Conservation (phyloP, 2,797 vertebrate genomes). For the Sebastiscus albofasciatus region DNA sequence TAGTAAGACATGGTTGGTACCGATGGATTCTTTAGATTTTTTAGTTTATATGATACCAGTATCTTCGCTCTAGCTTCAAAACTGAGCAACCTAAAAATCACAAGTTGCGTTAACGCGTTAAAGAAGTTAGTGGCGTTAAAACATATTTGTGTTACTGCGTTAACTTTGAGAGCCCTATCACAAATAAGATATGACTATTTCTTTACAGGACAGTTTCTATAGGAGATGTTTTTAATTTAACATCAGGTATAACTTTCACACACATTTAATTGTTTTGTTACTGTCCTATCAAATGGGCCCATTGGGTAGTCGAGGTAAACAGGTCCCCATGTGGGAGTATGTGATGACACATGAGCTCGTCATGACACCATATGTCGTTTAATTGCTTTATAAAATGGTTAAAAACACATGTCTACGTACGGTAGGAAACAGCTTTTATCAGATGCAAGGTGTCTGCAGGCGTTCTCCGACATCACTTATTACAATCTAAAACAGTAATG, state of each 20-base stretch:
- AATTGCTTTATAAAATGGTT: not conserved
- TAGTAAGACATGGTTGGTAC: too few relatives aligned
- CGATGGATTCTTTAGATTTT: too few relatives aligned
- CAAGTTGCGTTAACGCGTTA: too few relatives aligned
- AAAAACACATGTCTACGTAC: conserved; percentile 1
- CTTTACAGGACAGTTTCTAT: too few relatives aligned
- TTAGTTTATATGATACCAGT: too few relatives aligned
- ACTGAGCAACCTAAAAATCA: too few relatives aligned
- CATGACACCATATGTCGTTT: not conserved
- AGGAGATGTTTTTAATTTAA: not conserved
- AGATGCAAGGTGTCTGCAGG: not conserved
- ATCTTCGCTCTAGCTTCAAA: too few relatives aligned
- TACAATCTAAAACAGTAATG: conserved; percentile 30
- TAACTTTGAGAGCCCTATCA: too few relatives aligned
- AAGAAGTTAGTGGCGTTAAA: too few relatives aligned
- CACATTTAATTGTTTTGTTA: not conserved
- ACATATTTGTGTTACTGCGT: fast-evolving
- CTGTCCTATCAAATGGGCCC: not conserved
- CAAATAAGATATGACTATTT: too few relatives aligned
- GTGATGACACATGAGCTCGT: not conserved
- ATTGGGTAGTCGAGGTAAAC: not conserved
- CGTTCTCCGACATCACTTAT: conserved; percentile 14
- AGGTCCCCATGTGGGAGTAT: not conserved
- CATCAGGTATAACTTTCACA: not conserved
- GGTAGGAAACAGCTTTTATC: not conserved